phyloP scores from a whole-genome alignment of 2,888 invertebrate species.

The Dasysyrphus albostriatus region DNA sequence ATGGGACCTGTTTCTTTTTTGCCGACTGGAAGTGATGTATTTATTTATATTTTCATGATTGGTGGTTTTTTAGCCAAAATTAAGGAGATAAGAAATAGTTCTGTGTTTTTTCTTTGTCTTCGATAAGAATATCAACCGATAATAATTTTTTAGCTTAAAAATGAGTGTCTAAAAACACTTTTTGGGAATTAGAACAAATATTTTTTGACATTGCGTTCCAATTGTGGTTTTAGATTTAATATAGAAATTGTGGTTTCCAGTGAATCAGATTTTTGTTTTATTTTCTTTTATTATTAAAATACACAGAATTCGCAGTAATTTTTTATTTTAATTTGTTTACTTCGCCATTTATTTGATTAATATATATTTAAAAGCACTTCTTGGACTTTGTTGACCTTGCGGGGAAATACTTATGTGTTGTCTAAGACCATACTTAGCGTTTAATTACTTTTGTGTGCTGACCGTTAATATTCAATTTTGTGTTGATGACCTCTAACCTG shows the following conservation, averaged over 20 bases:
- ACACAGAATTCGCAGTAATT: not conserved
- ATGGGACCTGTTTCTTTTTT: constrained; percentile 17
- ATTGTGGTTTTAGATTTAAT: not conserved
- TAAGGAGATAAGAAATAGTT: not conserved
- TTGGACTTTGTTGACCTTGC: not conserved
- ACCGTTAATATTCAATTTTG: not conserved
- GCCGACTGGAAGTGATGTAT: not conserved
- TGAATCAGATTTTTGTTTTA: not conserved
- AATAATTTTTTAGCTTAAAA: not conserved
- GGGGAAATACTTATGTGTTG: not conserved
- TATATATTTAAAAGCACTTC: not conserved
- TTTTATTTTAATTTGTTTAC: not conserved
- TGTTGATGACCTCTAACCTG: too few relatives aligned
- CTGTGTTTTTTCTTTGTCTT: not conserved
- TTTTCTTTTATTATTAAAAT: not conserved
- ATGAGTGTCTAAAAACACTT: not conserved
- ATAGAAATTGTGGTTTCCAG: not conserved
- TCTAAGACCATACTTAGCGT: not conserved
- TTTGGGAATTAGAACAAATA: not conserved
- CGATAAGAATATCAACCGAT: not conserved
- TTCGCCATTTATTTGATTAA: not conserved
- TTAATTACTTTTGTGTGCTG: not conserved
- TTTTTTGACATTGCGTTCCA: not conserved
- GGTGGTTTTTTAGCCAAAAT: too few relatives aligned
- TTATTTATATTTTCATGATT: not conserved